Evolutionary conservation across 2,888 invertebrate genomes (phyloP), one percentile per base, ranked within the genome.

Genomic region (Ormyrus thymus): DNA sequence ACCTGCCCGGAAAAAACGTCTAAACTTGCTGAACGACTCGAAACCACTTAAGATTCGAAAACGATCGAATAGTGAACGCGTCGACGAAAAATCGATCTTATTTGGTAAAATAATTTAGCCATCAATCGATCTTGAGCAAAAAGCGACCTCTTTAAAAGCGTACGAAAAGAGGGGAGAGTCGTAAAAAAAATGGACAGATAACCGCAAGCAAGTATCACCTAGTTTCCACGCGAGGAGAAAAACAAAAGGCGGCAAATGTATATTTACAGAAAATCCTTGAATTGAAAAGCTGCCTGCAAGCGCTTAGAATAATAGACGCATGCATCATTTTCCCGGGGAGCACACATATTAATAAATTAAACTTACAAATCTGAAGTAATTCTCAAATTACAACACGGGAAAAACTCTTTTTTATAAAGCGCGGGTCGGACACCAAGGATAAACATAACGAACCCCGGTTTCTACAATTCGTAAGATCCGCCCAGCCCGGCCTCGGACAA

Each of bases 11-110:
- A 29, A 4, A 4, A 29, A 29, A 29, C 4, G 61, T 6, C 51
- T 45, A 10, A 55, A 73, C 62, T 46, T 59, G 56, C 48, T 46
- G 9, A 11, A 9, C 45, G 7, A 11, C 46, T 9, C 11, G 46
- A 50, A 66, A 29, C 29, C 29, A 29, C 29, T 29, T 4, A 29
- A 29, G 66, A 56, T 59, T 66, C 29, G 55, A 53, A 72, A 72
- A 46, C 15, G n/a, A 8, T 15, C 62, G 64, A 64, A 73, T 29
- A 29, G 4, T 64, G 56, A 48, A 64, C 64, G 73, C 64, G 73
- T 73, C 48, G 64, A 48, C 56, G 46, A 73, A 73, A 73, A 73
- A 55, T 73, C 53, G 11, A 73, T 61, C 46, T 55, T 62, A 61
- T 70, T 51, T 70, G 59, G 48, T 29, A 29, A 59, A 70, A 70